phyloP scores from a whole-genome alignment of 2,797 vertebrate species.

The Loris lydekkerianus region DNA sequence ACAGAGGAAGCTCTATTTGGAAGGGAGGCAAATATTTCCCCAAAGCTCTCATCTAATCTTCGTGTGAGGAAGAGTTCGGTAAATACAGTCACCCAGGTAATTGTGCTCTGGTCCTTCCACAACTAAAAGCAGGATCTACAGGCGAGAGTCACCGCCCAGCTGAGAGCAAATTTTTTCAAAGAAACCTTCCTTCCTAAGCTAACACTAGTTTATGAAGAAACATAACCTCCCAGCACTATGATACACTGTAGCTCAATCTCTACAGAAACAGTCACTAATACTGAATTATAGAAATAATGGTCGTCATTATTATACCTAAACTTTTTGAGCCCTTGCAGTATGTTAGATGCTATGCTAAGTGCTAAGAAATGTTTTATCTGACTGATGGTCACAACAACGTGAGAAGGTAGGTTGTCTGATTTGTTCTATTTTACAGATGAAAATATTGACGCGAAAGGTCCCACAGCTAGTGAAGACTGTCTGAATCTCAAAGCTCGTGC shows the following conservation, averaged over 20 bases:
- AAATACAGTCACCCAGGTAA: slow-evolving; percentile 13
- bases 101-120: neutral
- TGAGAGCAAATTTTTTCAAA: slow-evolving; percentile 18
- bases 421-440: neutral
- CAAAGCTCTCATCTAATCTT: slow-evolving; percentile 37
- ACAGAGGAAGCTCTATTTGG: slow-evolving; percentile 83
- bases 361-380: neutral
- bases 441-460: slow-evolving; percentile 26
- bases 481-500: slow-evolving; percentile 30
- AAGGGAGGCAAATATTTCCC: slow-evolving; percentile 76
- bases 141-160: no score
- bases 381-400: neutral
- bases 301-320: neutral
- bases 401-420: neutral
- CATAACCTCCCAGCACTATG: neutral
- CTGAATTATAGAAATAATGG: neutral
- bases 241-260: neutral
- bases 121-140: neutral
- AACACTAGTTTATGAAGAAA: neutral
- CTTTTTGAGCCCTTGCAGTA: neutral
- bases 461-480: neutral
- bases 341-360: neutral
- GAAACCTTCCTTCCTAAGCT: slow-evolving; percentile 39
- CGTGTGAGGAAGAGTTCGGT: slow-evolving; percentile 80
- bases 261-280: slow-evolving; percentile 5